Evolutionary conservation across 2,888 invertebrate species (phyloP).

Genomic region (Holacanthella duospinosa): DNA sequence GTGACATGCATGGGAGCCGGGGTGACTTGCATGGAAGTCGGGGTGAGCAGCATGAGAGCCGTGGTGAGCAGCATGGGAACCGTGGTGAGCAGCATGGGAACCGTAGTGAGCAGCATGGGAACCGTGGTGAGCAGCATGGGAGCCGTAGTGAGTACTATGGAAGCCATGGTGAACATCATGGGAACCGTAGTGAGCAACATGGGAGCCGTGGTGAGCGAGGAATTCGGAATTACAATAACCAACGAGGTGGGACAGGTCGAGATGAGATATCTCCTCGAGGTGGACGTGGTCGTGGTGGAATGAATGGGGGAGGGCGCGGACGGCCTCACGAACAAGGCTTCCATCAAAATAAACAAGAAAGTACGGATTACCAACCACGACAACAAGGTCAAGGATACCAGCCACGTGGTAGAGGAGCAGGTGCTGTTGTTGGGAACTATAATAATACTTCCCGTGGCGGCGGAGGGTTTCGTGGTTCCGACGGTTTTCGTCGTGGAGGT

Average conservation of each 20-base stretch:
- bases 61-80: too few relatives aligned
- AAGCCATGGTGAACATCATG: not conserved
- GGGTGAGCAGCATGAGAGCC: too few relatives aligned
- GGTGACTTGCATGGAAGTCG: too few relatives aligned
- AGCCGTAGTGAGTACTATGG: not conserved
- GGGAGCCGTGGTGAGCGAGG: too few relatives aligned
- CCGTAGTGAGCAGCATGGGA: too few relatives aligned
- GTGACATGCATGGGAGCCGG: too few relatives aligned
- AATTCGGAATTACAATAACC: too few relatives aligned
- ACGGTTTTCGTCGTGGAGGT: constrained; percentile 20
- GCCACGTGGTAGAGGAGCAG: constrained; percentile 32
- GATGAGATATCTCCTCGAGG: constrained; percentile 42
- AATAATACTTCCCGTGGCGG: constrained; percentile 2
- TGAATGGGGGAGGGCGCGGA: constrained; percentile 40
- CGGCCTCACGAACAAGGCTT: constrained; percentile 38
- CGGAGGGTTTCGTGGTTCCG: constrained; percentile 22
- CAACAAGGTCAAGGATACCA: constrained; percentile 20
- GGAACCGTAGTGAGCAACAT: too few relatives aligned
- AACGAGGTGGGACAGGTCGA: too few relatives aligned
- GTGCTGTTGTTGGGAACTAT: constrained; percentile 10
- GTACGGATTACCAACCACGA: constrained; percentile 5
- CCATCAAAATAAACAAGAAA: constrained; percentile 44
- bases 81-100: constrained; percentile 2
- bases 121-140: too few relatives aligned
- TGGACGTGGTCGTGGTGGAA: constrained; percentile 38